Conservation (phyloP, 2,113 vertebrate genomes). For the Vulpes lagopus region DNA sequence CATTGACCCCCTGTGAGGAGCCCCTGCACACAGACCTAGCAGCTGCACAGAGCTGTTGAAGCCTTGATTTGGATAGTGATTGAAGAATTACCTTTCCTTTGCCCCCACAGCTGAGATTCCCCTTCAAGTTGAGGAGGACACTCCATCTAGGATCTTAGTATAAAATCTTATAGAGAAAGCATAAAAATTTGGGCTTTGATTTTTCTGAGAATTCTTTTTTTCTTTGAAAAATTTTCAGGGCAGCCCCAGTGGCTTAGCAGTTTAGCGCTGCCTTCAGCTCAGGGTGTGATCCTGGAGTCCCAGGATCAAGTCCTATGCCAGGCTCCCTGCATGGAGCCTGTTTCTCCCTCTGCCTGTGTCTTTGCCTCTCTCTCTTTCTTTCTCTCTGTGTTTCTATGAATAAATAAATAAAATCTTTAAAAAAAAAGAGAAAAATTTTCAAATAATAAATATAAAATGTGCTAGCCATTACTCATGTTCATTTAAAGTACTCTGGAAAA, state of each 20-base stretch:
- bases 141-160: background rate
- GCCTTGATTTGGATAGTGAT: background rate
- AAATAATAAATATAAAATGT: background rate
- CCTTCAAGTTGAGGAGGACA: background rate
- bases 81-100: background rate
- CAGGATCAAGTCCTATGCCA: no score
- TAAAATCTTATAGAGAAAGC: background rate
- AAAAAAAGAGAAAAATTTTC: background rate
- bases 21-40: background rate
- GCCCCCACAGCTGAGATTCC: background rate
- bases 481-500: background rate
- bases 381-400: no score
- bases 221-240: no score
- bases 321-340: no score
- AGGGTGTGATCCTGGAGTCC: no score
- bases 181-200: background rate
- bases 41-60: background rate
- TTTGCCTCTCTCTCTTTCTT: no score
- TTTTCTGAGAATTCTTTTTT: background rate
- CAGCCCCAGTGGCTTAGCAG: no score
- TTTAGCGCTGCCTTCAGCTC: no score
- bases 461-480: background rate
- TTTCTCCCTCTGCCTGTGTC: no score
- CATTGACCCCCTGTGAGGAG: accelerated
- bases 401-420: no score